Percentiles rank a stretch among this genome's conserved stretches.
Evolutionary conservation across 2,113 vertebrate genomes (phyloP).

Genomic region (Picathartes gymnocephalus): DNA sequence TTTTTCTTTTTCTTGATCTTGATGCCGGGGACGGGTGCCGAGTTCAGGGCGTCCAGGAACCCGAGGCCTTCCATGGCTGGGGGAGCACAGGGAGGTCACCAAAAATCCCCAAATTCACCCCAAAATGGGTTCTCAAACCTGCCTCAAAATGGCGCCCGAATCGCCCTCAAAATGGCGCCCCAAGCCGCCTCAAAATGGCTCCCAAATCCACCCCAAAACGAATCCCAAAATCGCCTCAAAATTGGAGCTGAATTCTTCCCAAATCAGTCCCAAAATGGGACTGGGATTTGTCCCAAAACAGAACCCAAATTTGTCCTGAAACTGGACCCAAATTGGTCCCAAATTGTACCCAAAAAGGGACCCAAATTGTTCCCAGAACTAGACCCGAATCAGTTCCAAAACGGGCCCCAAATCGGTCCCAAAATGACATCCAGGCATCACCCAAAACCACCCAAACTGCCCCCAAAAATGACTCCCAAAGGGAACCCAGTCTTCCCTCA

Average conservation of each 20-base stretch:
- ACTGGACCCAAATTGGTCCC: no score
- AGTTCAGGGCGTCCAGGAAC: constrained; percentile 94
- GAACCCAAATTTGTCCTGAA: neutral
- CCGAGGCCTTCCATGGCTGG: constrained; percentile 91
- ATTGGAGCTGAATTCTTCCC: no score
- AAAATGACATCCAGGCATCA: neutral
- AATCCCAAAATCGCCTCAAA: neutral
- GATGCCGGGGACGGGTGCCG: constrained; percentile 89
- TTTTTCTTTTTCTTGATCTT: constrained; percentile 99
- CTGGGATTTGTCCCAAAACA: neutral
- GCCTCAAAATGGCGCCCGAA: neutral
- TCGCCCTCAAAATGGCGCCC: neutral
- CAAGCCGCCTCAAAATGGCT: fast-evolving
- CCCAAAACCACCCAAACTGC: neutral
- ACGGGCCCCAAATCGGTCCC: fast-evolving
- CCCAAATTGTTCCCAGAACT: neutral
- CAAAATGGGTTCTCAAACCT: neutral
- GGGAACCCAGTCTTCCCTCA: fast-evolving
- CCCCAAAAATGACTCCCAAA: neutral
- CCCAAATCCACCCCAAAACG: neutral
- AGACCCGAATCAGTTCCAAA: neutral
- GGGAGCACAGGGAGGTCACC: neutral
- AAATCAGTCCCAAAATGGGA: neutral
- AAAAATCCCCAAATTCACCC: neutral
- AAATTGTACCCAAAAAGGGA: neutral